These are phyloP conservation scores for Synanthedon vespiformis DNA, from an alignment of 2,888 invertebrate species.

Conservation along the genomic window DNA sequence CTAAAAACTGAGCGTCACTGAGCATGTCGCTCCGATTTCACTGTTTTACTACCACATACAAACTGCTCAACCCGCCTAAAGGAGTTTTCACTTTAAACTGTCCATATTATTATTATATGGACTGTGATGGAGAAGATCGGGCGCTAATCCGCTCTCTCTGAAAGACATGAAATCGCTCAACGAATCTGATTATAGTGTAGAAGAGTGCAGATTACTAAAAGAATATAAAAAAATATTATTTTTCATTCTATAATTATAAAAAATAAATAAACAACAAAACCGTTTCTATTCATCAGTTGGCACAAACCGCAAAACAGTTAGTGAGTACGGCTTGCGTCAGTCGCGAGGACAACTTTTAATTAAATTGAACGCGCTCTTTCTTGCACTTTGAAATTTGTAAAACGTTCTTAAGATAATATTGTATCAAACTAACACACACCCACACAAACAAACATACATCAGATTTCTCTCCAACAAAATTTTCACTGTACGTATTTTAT, in stretches of 20 bases:
- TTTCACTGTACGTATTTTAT: neutral
- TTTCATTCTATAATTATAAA: neutral
- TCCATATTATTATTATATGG: too few species aligned
- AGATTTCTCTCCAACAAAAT: neutral
- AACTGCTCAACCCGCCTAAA: too few species aligned
- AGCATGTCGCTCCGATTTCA: too few species aligned
- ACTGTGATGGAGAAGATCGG: too few species aligned
- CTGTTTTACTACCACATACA: too few species aligned
- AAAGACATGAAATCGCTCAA: too few species aligned
- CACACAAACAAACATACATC: neutral
- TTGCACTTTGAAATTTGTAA: slow-evolving; percentile 38
- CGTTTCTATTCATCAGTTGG: slow-evolving; percentile 22
- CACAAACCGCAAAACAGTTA: slow-evolving; percentile 19
- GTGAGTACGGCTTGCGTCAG: slow-evolving; percentile 17
- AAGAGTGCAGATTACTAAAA: too few species aligned
- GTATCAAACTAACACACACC: slow-evolving; percentile 14
- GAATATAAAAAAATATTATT: too few species aligned
- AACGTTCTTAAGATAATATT: slow-evolving; percentile 34
- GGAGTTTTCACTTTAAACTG: too few species aligned
- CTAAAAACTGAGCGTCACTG: too few species aligned
- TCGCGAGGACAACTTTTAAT: slow-evolving; percentile 42
- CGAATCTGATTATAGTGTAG: too few species aligned
- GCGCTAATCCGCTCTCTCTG: too few species aligned
- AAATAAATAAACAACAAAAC: neutral
- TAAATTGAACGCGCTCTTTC: slow-evolving; percentile 35